Conservation (phyloP, 2,888 invertebrate genomes). For the Xestia sexstrigata region DNA sequence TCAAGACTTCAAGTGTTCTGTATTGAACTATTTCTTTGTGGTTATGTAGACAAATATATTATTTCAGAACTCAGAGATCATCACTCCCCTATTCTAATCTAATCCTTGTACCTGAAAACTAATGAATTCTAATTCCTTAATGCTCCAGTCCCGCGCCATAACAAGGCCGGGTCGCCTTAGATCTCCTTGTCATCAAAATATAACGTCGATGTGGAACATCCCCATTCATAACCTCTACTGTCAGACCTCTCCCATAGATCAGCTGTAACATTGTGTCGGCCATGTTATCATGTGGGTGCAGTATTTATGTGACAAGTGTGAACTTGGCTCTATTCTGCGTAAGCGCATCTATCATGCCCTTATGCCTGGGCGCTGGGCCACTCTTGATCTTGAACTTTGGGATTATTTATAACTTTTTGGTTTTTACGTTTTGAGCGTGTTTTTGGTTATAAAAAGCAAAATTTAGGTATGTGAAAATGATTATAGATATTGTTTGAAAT, state of each 20-base stretch:
- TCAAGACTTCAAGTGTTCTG: too few relatives aligned
- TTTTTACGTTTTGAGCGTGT: neutral
- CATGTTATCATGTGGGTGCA: slow-evolving; percentile 50
- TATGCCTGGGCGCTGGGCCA: slow-evolving; percentile 37
- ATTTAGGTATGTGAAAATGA: neutral
- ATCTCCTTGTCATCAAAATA: slow-evolving; percentile 9
- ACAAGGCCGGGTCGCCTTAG: neutral
- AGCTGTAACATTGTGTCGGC: slow-evolving; percentile 29
- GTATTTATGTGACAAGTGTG: slow-evolving; percentile 65
- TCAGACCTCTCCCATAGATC: slow-evolving; percentile 57
- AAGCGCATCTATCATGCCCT: slow-evolving; percentile 64
- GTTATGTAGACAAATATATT: neutral
- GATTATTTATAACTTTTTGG: slow-evolving; percentile 17
- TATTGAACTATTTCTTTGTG: neutral
- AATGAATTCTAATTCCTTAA: neutral
- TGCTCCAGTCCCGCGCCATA: too few relatives aligned
- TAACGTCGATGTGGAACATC: slow-evolving; percentile 30
- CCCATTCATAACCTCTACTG: slow-evolving; percentile 46
- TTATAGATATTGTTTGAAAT: neutral
- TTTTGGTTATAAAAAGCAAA: neutral
- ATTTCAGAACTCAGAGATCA: neutral
- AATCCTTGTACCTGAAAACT: neutral
- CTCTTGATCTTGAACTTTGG: slow-evolving; percentile 53
- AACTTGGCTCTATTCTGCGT: slow-evolving; percentile 62
- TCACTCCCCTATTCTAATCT: neutral